Base-by-base conservation (phyloP, 2,888 invertebrate species). In the Petrolisthes cinctipes region DNA sequence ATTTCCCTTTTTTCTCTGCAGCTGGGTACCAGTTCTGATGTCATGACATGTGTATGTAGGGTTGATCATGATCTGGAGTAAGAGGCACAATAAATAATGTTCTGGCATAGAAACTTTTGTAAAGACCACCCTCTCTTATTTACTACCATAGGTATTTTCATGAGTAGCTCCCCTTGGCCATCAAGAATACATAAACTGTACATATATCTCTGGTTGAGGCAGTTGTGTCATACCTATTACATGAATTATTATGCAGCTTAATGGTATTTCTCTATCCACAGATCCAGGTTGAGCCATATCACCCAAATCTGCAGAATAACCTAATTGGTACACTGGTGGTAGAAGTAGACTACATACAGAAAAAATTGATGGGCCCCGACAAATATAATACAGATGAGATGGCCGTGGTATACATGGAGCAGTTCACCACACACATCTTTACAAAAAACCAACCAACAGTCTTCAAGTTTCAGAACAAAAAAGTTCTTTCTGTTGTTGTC, bases 351-450 rank as follows among this genome's bases (percentile, higher is more conserved):
- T 99, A 97, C 93, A 95, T 98, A 93, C 95, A 96, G 91, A 99
- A 99, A 94, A 99, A 98, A 94, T 98, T 97, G 51, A 95, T 96
- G 4, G 96, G 97, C 1, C 94, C 96, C 92, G 98, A 99, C 89
- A 96, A 97, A 0, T 98, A 97, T 92, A 98, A 99, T 93, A 96
- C 98, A 0, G 99, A 99, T 93, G 95, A 96, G 92, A 99, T 99
- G 99, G 98, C 98, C 0, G 95, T 95, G 90, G 98, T 54, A 66
- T 90, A 89, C 81, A 76, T 76, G 80, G 95, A 96, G 92, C 96
- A 97, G 93, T 99, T 99, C 93, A 94, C 96, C 73, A 96, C 96
- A 85, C 96, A 97, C 93, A 96, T 97, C 53, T 96, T 99, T 92
- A 96, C 98, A 11, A 96, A 96, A 75, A 97, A 97, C 4, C 98